phyloP scores from a whole-genome alignment of 2,888 invertebrate genomes.

The Deilephila porcellus region DNA sequence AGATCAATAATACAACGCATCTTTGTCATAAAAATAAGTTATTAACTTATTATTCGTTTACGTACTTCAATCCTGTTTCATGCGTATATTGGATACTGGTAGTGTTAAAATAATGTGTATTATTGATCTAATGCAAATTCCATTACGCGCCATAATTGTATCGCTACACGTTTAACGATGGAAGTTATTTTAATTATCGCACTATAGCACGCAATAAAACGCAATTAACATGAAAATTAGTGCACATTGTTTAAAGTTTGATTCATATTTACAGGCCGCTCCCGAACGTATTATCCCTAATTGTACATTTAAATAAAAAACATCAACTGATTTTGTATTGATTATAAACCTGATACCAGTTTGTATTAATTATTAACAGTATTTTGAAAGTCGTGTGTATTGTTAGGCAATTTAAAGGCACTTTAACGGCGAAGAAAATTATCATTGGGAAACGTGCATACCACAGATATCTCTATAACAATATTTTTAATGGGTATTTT shows the following conservation, averaged over 20 bases:
- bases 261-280: slow-evolving; percentile 50
- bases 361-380: no score
- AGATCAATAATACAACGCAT: no score
- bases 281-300: background rate
- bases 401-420: no score
- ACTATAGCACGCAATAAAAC: slow-evolving; percentile 46
- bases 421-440: no score
- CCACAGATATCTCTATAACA: no score
- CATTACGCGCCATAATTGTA: slow-evolving; percentile 29
- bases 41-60: background rate
- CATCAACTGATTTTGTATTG: background rate
- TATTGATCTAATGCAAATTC: slow-evolving; percentile 25
- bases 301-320: slow-evolving; percentile 16
- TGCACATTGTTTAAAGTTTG: slow-evolving; percentile 54
- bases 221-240: slow-evolving; percentile 61
- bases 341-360: background rate
- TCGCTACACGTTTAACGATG: slow-evolving; percentile 22
- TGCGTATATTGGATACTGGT: background rate
- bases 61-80: background rate
- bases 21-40: no score
- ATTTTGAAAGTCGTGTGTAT: no score
- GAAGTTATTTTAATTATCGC: slow-evolving; percentile 30
- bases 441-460: no score
- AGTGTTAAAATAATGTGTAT: background rate
- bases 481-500: no score